Conservation (phyloP, 2,888 invertebrate species). For the Apocheima hispidaria region DNA sequence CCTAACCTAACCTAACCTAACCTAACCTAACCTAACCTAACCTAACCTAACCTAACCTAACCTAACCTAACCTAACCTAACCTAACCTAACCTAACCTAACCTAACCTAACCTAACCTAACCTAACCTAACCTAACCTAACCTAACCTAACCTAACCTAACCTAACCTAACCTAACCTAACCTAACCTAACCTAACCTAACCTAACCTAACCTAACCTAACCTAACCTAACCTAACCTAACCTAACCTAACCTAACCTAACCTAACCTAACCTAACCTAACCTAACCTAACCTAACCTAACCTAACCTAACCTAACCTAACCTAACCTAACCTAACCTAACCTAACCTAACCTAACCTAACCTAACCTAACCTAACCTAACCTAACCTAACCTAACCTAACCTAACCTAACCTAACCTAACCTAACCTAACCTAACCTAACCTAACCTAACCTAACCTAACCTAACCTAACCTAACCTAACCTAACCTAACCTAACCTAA, state of each 20-base stretch:
- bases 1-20: constrained; percentile 31
- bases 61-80: constrained; percentile 35
- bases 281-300: constrained; percentile 23
- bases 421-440: constrained; percentile 35
- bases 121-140: constrained; percentile 31
- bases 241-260: constrained; percentile 29
- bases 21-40: constrained; percentile 37
- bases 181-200: constrained; percentile 29
- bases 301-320: constrained; percentile 14
- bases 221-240: constrained; percentile 32
- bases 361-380: constrained; percentile 32
- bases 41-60: constrained; percentile 40
- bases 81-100: constrained; percentile 35
- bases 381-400: constrained; percentile 34
- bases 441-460: constrained; percentile 33
- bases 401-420: constrained; percentile 36
- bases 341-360: constrained; percentile 30
- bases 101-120: constrained; percentile 34
- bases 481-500: neutral
- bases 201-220: constrained; percentile 31
- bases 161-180: constrained; percentile 28
- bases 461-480: constrained; percentile 12
- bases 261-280: constrained; percentile 29
- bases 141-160: constrained; percentile 32
- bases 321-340: constrained; percentile 24